phyloP scores from a whole-genome alignment of 2,888 invertebrate genomes.

The Beris chalybata region DNA sequence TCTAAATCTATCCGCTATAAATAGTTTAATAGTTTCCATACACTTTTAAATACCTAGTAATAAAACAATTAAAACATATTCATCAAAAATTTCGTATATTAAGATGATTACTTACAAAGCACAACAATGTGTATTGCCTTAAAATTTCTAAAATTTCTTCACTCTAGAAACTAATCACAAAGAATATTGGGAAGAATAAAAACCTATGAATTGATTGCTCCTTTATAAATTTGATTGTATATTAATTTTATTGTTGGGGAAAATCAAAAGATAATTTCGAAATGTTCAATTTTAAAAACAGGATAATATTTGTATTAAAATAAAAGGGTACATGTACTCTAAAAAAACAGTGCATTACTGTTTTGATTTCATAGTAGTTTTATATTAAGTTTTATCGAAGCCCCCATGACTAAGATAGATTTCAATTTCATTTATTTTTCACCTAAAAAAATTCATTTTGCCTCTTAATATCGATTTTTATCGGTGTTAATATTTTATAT shows the following conservation, averaged over 20 bases:
- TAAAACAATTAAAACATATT: neutral
- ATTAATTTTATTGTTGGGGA: too few relatives aligned
- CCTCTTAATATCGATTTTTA: slow-evolving; percentile 19
- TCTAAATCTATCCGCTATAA: too few relatives aligned
- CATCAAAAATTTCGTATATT: slow-evolving; percentile 23
- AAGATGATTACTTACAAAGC: slow-evolving; percentile 26
- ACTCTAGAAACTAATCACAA: slow-evolving; percentile 4
- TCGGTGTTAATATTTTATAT: slow-evolving; percentile 25
- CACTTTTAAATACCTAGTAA: too few relatives aligned
- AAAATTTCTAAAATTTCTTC: slow-evolving; percentile 1
- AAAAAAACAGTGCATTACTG: slow-evolving; percentile 2
- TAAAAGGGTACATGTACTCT: too few relatives aligned
- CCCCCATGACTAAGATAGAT: slow-evolving; percentile 13
- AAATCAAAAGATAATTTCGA: too few relatives aligned
- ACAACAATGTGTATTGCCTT: slow-evolving; percentile 32
- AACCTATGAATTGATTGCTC: neutral
- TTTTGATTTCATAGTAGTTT: slow-evolving; percentile 1
- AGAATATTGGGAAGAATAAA: neutral
- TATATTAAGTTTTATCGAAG: slow-evolving; percentile 11
- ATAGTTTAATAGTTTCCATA: too few relatives aligned
- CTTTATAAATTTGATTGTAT: neutral
- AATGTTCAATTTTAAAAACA: too few relatives aligned
- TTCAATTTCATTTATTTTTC: slow-evolving; percentile 23
- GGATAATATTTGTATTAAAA: too few relatives aligned
- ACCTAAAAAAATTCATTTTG: slow-evolving; percentile 16